phyloP scores from a whole-genome alignment of 2,888 invertebrate genomes.

The Lacanobia wlatinum region DNA sequence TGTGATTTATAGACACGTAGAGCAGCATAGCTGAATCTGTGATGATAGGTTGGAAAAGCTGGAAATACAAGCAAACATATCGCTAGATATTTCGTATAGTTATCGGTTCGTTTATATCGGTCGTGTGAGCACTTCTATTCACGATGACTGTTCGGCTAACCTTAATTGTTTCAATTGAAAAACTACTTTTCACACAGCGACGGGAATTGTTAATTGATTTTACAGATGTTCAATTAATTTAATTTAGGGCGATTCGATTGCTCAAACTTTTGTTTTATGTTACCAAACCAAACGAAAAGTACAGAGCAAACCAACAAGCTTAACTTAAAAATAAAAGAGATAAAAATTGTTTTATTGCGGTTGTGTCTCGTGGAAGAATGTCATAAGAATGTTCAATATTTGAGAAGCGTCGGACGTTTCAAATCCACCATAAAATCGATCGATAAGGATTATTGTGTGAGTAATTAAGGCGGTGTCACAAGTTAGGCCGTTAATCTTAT shows the following conservation, averaged over 20 bases:
- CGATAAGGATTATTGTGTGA: slow-evolving; percentile 83
- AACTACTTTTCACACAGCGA: slow-evolving; percentile 81
- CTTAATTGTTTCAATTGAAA: slow-evolving; percentile 90
- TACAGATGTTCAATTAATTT: slow-evolving; percentile 80
- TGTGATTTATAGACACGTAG: slow-evolving; percentile 36
- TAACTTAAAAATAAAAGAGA: neutral
- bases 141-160: slow-evolving; percentile 77
- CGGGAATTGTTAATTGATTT: slow-evolving; percentile 82
- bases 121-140: slow-evolving; percentile 40
- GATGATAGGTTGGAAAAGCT: slow-evolving; percentile 9
- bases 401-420: slow-evolving; percentile 48
- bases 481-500: slow-evolving; percentile 85
- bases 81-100: neutral
- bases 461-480: slow-evolving; percentile 87
- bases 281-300: slow-evolving; percentile 10
- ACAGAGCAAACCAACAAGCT: neutral
- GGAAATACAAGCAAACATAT: neutral
- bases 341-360: slow-evolving; percentile 22
- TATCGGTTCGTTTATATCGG: neutral
- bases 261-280: slow-evolving; percentile 46
- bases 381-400: slow-evolving; percentile 37
- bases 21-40: slow-evolving; percentile 11
- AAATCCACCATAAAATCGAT: slow-evolving; percentile 75
- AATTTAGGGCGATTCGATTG: slow-evolving; percentile 71
- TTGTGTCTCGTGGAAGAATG: slow-evolving; percentile 30